Evolutionary conservation across 2,888 invertebrate species (phyloP).

Genomic region (Zeuzera pyrina): DNA sequence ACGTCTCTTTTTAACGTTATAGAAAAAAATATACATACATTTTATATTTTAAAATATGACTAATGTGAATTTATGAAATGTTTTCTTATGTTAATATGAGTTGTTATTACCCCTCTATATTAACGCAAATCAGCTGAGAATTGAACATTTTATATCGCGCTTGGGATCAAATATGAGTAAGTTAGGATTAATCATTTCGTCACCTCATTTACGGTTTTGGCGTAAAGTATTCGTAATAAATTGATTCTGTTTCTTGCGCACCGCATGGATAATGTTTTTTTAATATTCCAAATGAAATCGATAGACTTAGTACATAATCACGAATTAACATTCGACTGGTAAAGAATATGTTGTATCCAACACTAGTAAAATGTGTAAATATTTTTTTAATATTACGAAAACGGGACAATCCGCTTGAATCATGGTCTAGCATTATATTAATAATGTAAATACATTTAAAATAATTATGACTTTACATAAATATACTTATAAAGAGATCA

Average conservation of each 20-base stretch:
- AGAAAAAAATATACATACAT: neutral
- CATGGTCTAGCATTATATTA: slow-evolving; percentile 29
- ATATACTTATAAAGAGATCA: slow-evolving; percentile 28
- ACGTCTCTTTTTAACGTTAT: slow-evolving; percentile 1
- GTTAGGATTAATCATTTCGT: slow-evolving; percentile 37
- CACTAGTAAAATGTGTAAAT: slow-evolving; percentile 46
- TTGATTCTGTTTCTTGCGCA: too few species aligned
- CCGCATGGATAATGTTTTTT: too few species aligned
- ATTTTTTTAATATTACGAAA: slow-evolving; percentile 33
- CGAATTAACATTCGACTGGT: slow-evolving; percentile 49
- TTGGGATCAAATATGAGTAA: slow-evolving; percentile 68
- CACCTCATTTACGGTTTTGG: too few species aligned
- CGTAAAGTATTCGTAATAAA: too few species aligned
- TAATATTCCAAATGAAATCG: slow-evolving; percentile 19
- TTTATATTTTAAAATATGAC: neutral
- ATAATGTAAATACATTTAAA: slow-evolving; percentile 20
- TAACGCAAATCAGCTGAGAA: too few species aligned
- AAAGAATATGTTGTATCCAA: slow-evolving; percentile 31
- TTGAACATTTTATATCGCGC: slow-evolving; percentile 54
- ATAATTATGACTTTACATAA: slow-evolving; percentile 34
- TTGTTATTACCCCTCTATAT: too few species aligned
- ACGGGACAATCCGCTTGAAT: slow-evolving; percentile 31
- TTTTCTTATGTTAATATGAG: too few species aligned
- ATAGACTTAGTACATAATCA: slow-evolving; percentile 44
- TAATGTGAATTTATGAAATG: too few species aligned